Conservation (phyloP, 2,113 vertebrate genomes). For the Glaucidium brasilianum region DNA sequence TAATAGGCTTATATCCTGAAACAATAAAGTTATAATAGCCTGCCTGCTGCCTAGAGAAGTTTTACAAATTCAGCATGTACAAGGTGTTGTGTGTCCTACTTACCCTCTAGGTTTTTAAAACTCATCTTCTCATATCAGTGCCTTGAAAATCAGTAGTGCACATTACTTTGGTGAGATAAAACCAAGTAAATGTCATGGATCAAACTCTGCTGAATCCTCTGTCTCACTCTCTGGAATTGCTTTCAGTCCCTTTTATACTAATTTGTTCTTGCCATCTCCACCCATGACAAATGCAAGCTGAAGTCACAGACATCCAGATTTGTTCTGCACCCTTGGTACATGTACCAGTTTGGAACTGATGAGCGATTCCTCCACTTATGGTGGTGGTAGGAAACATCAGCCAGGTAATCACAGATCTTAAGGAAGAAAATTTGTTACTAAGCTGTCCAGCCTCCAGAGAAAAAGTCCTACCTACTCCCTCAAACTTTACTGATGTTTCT, state of each 20-base stretch:
- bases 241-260: neutral
- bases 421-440: neutral
- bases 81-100: conserved; percentile 20
- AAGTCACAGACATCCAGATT: neutral
- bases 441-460: neutral
- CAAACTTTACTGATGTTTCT: neutral
- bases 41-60: conserved; percentile 53
- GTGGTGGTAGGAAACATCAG: neutral
- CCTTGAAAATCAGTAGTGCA: neutral
- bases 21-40: conserved; percentile 76
- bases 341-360: neutral
- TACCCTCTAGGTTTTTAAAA: conserved; percentile 61
- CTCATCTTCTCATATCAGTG: neutral
- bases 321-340: neutral
- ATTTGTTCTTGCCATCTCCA: neutral
- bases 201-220: neutral
- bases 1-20: conserved; percentile 76
- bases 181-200: neutral
- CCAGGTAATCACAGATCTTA: neutral
- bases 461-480: neutral
- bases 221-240: neutral
- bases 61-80: conserved; percentile 44
- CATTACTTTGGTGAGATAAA: conserved; percentile 17
- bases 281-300: neutral
- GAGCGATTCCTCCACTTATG: neutral